These are phyloP conservation scores for Spicauda simplicius DNA, from an alignment of 2,888 invertebrate species.

Conservation along the genomic window DNA sequence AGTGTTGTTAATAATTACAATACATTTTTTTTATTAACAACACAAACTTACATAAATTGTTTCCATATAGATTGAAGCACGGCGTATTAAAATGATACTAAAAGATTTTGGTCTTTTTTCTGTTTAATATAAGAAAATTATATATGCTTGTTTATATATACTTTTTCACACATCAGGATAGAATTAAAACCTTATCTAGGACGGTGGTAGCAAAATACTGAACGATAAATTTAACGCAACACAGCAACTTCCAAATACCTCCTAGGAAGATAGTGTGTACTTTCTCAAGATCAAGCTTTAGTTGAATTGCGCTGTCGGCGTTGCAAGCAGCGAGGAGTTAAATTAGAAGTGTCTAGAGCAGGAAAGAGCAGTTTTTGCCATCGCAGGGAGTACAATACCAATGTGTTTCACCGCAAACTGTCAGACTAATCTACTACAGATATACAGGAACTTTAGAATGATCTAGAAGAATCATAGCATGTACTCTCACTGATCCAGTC, in stretches of 20 bases:
- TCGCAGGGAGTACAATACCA: slow-evolving; percentile 13
- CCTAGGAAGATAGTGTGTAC: slow-evolving; percentile 30
- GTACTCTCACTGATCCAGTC: too few relatives aligned
- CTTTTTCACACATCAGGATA: background rate
- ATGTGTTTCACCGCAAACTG: slow-evolving; percentile 30
- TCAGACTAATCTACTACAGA: background rate
- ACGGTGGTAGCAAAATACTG: slow-evolving; percentile 3
- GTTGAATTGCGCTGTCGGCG: slow-evolving; percentile 36
- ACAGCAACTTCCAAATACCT: slow-evolving; percentile 23
- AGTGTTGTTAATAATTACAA: too few relatives aligned
- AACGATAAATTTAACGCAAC: slow-evolving; percentile 17
- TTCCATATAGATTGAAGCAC: too few relatives aligned
- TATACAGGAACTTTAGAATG: background rate
- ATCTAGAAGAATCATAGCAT: too few relatives aligned
- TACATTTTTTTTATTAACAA: too few relatives aligned
- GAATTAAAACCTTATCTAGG: slow-evolving; percentile 17
- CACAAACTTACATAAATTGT: too few relatives aligned
- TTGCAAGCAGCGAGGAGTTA: slow-evolving; percentile 40
- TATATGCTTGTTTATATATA: background rate
- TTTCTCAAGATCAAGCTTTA: slow-evolving; percentile 34
- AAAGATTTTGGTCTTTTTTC: too few relatives aligned
- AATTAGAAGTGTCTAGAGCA: slow-evolving; percentile 45
- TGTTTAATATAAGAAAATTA: background rate
- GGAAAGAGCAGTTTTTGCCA: slow-evolving; percentile 45
- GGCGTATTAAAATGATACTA: too few relatives aligned